Base-by-base conservation (phyloP, 2,113 vertebrate genomes). In the Eulacestoma nigropectus region DNA sequence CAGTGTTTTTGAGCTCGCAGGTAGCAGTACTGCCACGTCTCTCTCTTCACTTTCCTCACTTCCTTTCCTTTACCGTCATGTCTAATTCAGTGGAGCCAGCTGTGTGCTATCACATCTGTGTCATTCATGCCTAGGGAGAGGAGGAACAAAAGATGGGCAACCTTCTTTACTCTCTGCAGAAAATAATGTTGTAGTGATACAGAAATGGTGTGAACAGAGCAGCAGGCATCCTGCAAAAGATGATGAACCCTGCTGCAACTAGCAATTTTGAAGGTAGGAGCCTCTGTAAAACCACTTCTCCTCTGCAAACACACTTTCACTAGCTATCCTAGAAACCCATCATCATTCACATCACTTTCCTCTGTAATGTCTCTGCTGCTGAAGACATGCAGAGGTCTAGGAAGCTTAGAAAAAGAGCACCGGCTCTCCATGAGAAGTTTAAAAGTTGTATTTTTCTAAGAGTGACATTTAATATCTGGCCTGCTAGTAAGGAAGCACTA, bases 21-120 rank as follows among this genome's bases (percentile, higher is more conserved):
- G 19, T 4, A 1, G 23, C 0, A 8, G 23, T 4, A 30, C n/a
- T 77, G 30, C 17, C 2, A 2, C 67, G 23, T 44, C 49, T 72
- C 11, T 55, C 50, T 62, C 62, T 62, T 29, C 3, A 33, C 11
- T 35, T 59, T 46, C 62, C 42, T 56, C 46, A 65, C 17, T 70
- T 47, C 16, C 49, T 77, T 83, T 56, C 41, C 46, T 86, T 52
- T 86, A 44, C 46, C 16, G 7, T 92, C n/a, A 4, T 25, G 25
- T 27, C 41, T 33, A 16, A n/a, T 35, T 73, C 1, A 4, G 32
- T 23, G 52, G 33, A 85, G 55, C 20, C 55, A 84, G 59, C 20
- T 53, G 44, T 80, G 26, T 49, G n/a, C 15, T 37, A 9, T 53
- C 44, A 18, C 39, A 25, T 53, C 21, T 1, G 0, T 46, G 46